These are phyloP conservation scores for Eulemur macaco DNA, from an alignment of 2,113 vertebrate genomes.

Conservation along the genomic window DNA sequence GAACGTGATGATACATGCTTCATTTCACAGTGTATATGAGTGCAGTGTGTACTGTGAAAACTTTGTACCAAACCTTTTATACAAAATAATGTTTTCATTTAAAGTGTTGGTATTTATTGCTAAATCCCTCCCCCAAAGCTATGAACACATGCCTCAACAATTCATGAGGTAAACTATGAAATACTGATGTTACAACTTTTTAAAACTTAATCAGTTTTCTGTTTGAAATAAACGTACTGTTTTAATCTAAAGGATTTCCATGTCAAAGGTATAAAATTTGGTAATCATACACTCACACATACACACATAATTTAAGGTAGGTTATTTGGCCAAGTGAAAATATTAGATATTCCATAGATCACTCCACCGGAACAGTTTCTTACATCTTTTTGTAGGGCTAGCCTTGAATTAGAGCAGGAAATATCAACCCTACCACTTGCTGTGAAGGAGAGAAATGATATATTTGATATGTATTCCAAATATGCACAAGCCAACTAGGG, in stretches of 20 bases:
- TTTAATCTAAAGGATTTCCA: background rate
- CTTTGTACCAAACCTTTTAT: background rate
- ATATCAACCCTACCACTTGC: background rate
- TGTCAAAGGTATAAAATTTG: background rate
- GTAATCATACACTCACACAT: background rate
- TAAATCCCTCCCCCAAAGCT: background rate
- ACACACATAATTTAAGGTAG: background rate
- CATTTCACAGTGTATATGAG: background rate
- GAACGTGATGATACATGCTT: background rate
- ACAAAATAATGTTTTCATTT: background rate
- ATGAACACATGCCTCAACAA: background rate
- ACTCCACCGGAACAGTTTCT: background rate
- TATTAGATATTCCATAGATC: background rate
- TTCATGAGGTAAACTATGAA: background rate
- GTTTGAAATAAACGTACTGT: background rate
- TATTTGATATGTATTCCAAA: background rate
- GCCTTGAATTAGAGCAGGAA: background rate
- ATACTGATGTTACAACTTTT: background rate
- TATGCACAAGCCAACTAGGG: background rate
- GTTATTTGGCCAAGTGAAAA: background rate
- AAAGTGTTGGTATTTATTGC: background rate
- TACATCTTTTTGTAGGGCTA: background rate
- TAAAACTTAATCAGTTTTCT: background rate
- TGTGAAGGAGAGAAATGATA: background rate
- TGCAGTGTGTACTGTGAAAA: background rate